These are phyloP conservation scores for Leucophenga montana DNA, from an alignment of 2,888 invertebrate genomes.

Conservation along the genomic window DNA sequence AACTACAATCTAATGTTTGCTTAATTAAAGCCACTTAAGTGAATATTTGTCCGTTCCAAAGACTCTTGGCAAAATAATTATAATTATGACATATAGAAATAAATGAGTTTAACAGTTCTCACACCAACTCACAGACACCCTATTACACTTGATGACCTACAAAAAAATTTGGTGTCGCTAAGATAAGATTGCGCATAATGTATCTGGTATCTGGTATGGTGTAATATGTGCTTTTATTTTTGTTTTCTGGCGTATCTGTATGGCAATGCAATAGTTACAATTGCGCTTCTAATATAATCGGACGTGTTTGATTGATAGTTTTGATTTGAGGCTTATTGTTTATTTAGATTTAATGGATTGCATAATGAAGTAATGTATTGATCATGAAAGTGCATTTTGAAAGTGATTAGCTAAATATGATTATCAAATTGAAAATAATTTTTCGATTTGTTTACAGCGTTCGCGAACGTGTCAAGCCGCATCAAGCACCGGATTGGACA, in stretches of 20 bases:
- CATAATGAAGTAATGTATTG: background rate
- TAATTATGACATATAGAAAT: background rate
- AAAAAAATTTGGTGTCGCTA: background rate
- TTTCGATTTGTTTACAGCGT: conserved; percentile 59
- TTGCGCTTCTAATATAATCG: background rate
- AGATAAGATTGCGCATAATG: conserved; percentile 1
- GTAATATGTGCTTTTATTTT: background rate
- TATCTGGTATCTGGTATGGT: background rate
- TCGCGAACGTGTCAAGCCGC: conserved; percentile 69
- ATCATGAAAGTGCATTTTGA: too few relatives aligned
- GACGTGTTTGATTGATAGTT: background rate
- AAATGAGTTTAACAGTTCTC: background rate
- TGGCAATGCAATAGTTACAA: background rate
- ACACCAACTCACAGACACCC: too few relatives aligned
- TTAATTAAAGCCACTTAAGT: too few relatives aligned
- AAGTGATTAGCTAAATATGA: background rate
- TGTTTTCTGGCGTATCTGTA: background rate
- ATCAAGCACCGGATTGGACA: conserved; percentile 73
- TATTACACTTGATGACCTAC: background rate
- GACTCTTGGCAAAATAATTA: too few relatives aligned
- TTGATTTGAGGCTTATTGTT: too few relatives aligned
- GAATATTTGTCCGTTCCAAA: too few relatives aligned
- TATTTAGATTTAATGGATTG: background rate
- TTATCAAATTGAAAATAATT: background rate
- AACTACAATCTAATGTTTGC: too few relatives aligned